phyloP scores from a whole-genome alignment of 2,888 invertebrate species.

The Cataglyphis cursor region DNA sequence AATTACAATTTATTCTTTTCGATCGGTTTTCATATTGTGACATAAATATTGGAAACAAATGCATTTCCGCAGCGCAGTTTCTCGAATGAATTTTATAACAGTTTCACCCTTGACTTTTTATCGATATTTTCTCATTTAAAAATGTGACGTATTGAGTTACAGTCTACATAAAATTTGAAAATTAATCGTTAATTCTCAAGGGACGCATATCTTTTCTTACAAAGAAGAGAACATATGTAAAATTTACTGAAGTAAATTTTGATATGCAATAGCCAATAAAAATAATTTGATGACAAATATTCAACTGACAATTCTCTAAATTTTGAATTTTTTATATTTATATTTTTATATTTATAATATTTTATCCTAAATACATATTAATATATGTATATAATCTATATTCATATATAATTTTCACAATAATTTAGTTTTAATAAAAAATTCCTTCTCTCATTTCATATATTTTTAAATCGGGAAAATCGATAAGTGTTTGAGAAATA shows the following conservation, averaged over 20 bases:
- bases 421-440: not conserved
- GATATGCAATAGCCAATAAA: not conserved
- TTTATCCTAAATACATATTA: not conserved
- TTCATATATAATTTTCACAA: not conserved
- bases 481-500: not conserved
- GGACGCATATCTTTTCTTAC: not conserved
- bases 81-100: conserved; percentile 30
- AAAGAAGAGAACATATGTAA: not conserved
- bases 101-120: conserved; percentile 1
- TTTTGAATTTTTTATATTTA: not conserved
- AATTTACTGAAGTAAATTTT: conserved; percentile 8
- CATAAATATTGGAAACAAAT: conserved; percentile 1
- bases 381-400: not conserved
- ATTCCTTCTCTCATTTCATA: not conserved
- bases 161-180: conserved; percentile 2
- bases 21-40: not conserved
- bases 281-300: not conserved
- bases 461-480: not conserved
- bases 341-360: no score
- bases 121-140: conserved; percentile 7
- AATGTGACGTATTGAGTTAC: not conserved
- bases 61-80: not conserved
- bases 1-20: not conserved
- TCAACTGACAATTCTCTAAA: not conserved
- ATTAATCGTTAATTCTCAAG: not conserved